Evolutionary conservation across 2,888 invertebrate genomes (phyloP), one percentile per base, ranked within the genome.

Genomic region (Hypselothyrea guttata): DNA sequence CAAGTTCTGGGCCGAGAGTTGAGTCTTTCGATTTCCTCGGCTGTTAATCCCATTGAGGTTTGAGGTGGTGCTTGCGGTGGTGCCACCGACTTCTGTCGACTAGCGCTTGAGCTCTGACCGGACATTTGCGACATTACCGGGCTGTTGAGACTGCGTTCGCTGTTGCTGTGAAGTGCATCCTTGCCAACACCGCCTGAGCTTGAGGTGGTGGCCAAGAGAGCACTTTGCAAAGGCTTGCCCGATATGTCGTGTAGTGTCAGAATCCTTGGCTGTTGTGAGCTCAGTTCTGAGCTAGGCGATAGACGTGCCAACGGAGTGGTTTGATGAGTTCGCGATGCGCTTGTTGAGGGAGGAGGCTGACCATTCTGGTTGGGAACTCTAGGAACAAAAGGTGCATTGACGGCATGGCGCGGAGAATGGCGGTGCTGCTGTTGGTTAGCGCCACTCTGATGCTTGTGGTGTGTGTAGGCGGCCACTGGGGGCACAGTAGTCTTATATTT

Each of bases 201-300:
- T 1, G 96, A 97, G 1, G 96, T 96, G 3, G 97, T 97, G 3
- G 97, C 97, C 58, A 97, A 90, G 9, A 97, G 91, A 0, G 97
- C 97, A 76, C 95, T 96, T 88, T 97, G 97, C 44, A 97, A 89
- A 0, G 97, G 97, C 87, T 97, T 97, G 1, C 97, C 97, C 66
- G 97, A 97, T 86, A 97, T 97, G 87, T 97, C 97, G 89, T 97
- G 96, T 30, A 97, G 91, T 0, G 97, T 97, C n/a, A 97, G 91
- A 82, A 98, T 98, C 71, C 97, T 92, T 0, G 97, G 97, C 82
- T 97, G 97, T 87, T 97, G 97, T 7, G 95, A 94, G 74, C 97
- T 97, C 67, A 97, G 90, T 89, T 97, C 97, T 79, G 97, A 97
- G 86, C 97, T 97, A 0, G 97, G 97, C 71, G 97, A 97, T 16